Percentiles rank a stretch among this genome's conserved stretches.
phyloP scores from a whole-genome alignment of 1,140 invertebrate genomes.

The Cydia amplana region DNA sequence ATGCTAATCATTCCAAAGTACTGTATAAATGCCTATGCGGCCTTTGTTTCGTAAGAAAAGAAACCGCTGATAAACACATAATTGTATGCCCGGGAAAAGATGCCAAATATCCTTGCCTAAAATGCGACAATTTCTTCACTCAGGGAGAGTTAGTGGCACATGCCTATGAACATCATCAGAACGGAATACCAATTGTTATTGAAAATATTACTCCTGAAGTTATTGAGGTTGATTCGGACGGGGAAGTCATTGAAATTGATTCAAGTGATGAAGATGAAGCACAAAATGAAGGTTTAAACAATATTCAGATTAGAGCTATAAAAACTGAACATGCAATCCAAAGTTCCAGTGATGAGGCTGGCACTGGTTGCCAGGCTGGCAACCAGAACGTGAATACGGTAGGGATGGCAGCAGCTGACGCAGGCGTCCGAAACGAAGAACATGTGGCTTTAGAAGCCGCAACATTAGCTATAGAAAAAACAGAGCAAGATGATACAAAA shows the following conservation, averaged over 20 bases:
- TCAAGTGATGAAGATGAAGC: not conserved
- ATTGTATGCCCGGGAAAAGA: not conserved
- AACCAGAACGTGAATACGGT: not conserved
- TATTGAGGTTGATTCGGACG: not conserved
- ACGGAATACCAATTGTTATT: not conserved
- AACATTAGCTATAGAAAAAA: not conserved
- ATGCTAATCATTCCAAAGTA: not conserved
- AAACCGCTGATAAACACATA: not conserved
- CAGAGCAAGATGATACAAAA: not conserved
- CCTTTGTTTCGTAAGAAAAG: not conserved
- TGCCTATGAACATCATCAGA: not conserved
- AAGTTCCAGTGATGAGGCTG: not conserved
- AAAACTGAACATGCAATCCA: not conserved
- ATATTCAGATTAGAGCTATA: not conserved
- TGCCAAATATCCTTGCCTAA: not conserved
- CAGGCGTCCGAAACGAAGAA: not conserved
- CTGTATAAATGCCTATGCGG: slow-evolving; percentile 15
- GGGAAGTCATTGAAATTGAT: not conserved
- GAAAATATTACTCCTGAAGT: slow-evolving; percentile 4
- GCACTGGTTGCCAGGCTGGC: not conserved
- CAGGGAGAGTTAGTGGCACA: not conserved
- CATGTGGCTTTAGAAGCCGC: not conserved
- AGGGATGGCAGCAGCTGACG: not conserved
- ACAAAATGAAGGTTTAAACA: not conserved
- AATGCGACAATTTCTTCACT: slow-evolving; percentile 9